Evolutionary conservation across 2,113 vertebrate species (phyloP), one percentile per base, ranked within the genome.

Genomic region (Oncorhynchus clarkii): DNA sequence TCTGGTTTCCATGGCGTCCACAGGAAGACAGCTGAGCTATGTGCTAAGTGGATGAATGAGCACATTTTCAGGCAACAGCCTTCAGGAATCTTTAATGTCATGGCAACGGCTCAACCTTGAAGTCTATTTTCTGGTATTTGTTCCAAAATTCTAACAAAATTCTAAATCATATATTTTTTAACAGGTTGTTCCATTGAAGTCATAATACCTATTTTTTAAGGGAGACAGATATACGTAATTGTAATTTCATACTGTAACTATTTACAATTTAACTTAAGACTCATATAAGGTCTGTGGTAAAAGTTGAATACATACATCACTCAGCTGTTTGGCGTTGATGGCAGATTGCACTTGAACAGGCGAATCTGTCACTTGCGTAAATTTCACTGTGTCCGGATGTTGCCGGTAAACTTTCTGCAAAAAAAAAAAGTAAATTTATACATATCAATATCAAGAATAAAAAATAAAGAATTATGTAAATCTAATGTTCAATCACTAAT

Each of bases 261-360:
- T 9, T 20, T 45, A 11, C 22, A 5, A 48, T 22, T 8, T 9
- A 14, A 62, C n/a, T 27, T 16, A 16, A 54, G n/a, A n/a, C 5
- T 48, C 27, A 4, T 7, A 60, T 1, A 24, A 66, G 14, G 51
- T 66, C 39, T 26, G 3, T 31, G 8, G 59, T 24, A 5, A 39
- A 16, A 13, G 20, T 24, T 51, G 22, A 14, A 48, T 69, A 22
- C 97, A 85, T 92, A 99, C 98, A 59, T 99, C 97, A 85, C 97
- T 99, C 24, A 97, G 95, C 70, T 99, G 96, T 71, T 96, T 94
- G 80, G 92, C 95, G 20, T 99, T 99, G 89, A 96, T 92, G 88
- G 95, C 91, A 31, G 97, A 96, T 94, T 99, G 98, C 57, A 97
- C 75, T 78, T 88, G 85, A 26, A 95, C 95, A 5, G 95, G 96